Evolutionary conservation across 2,888 invertebrate genomes (phyloP).

Genomic region (Lepidochrysops patricia): DNA sequence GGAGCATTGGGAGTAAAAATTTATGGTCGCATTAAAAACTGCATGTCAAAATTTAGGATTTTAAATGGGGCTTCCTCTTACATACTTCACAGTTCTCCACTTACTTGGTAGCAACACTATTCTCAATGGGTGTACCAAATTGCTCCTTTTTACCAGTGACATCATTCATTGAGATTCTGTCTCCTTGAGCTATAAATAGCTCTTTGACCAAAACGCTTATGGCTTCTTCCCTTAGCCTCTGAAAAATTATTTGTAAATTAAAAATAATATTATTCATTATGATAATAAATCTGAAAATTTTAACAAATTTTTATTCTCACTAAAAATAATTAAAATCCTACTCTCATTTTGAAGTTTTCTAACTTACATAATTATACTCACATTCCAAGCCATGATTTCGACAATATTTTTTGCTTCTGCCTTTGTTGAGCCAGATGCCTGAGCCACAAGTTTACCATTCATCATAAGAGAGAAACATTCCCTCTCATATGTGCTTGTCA

Average conservation of each 20-base stretch:
- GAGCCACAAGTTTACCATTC: constrained; percentile 37
- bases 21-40: too few relatives aligned
- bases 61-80: too few relatives aligned
- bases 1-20: too few relatives aligned
- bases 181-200: constrained; percentile 47
- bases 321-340: too few relatives aligned
- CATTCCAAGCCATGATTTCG: constrained; percentile 49
- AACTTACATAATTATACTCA: too few relatives aligned
- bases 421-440: constrained; percentile 35
- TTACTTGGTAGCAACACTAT: constrained; percentile 49
- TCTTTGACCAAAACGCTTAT: constrained; percentile 50
- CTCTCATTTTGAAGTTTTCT: too few relatives aligned
- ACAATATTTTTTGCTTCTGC: constrained; percentile 37
- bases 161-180: constrained; percentile 41
- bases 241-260: not conserved
- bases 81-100: too few relatives aligned
- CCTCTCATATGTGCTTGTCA: constrained; percentile 30
- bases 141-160: constrained; percentile 32
- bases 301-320: too few relatives aligned
- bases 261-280: too few relatives aligned
- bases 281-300: too few relatives aligned
- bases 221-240: constrained; percentile 30
- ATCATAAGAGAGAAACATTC: constrained; percentile 33
- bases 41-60: too few relatives aligned
- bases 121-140: constrained; percentile 52